Conservation (phyloP, 2,888 invertebrate genomes). For the Agrochola macilenta region DNA sequence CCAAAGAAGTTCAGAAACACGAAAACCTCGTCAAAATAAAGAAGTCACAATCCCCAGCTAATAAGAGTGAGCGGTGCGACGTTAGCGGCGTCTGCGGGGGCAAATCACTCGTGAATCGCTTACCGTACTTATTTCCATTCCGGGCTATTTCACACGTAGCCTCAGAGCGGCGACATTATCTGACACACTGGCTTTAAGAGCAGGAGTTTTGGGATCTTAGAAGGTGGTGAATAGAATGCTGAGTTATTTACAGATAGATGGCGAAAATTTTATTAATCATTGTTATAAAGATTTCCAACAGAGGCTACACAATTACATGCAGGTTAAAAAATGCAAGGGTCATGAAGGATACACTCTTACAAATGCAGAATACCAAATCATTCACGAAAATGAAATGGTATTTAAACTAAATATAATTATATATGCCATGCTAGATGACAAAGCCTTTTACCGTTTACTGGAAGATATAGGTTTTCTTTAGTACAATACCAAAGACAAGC, state of each 20-base stretch:
- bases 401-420: not conserved
- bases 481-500: not conserved
- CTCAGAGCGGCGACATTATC: conserved; percentile 60
- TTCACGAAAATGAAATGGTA: not conserved
- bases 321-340: not conserved
- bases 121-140: conserved; percentile 76
- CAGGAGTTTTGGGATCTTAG: not conserved
- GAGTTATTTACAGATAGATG: not conserved
- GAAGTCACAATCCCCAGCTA: conserved; percentile 59
- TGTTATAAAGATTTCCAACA: not conserved
- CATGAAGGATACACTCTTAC: not conserved
- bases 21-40: conserved; percentile 57
- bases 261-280: not conserved
- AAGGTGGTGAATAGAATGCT: not conserved
- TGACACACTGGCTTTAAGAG: conserved; percentile 59
- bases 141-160: conserved; percentile 74
- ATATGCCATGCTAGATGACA: not conserved
- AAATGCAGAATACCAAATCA: not conserved
- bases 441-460: not conserved
- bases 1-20: conserved; percentile 35
- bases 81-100: conserved; percentile 61
- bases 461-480: not conserved
- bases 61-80: conserved; percentile 52
- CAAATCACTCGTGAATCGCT: conserved; percentile 77
- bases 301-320: not conserved